Conservation (phyloP, 1,140 invertebrate species). For the Odontomachus brunneus region DNA sequence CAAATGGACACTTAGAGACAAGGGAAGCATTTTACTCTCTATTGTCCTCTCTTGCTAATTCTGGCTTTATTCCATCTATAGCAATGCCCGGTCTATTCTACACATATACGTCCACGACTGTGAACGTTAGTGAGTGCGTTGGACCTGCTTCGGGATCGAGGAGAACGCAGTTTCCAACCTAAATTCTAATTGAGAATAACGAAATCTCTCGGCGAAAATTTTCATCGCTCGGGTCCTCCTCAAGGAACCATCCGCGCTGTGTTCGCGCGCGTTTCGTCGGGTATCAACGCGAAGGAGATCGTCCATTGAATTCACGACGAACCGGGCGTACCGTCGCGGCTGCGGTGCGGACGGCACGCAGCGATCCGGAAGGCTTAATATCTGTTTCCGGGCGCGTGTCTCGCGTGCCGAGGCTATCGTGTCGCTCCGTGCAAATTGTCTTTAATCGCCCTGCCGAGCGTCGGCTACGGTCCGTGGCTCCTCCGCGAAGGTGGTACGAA, state of each 20-base stretch:
- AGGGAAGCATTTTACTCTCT: too few species aligned
- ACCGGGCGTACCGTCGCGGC: background rate
- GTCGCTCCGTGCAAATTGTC: conserved; percentile 43
- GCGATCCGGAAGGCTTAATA: conserved; percentile 39
- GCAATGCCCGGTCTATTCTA: too few species aligned
- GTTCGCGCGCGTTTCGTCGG: background rate
- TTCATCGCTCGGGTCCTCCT: too few species aligned
- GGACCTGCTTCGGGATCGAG: too few species aligned
- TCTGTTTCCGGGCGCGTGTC: conserved; percentile 52
- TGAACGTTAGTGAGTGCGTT: too few species aligned
- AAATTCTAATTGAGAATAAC: background rate
- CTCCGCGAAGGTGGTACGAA: conserved; percentile 69
- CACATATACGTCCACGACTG: too few species aligned
- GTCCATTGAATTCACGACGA: conserved; percentile 14
- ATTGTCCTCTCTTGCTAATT: too few species aligned
- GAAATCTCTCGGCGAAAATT: background rate
- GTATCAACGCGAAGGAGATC: background rate
- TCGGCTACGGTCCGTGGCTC: conserved; percentile 64
- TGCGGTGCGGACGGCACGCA: conserved; percentile 28
- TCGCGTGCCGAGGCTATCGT: conserved; percentile 47
- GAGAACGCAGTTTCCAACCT: too few species aligned
- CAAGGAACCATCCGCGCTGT: too few species aligned
- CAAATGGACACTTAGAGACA: too few species aligned
- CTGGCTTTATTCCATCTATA: too few species aligned
- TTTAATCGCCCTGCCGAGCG: conserved; percentile 53